These are phyloP conservation scores for Littorina saxatilis DNA, from an alignment of 1,140 invertebrate species.

Conservation along the genomic window DNA sequence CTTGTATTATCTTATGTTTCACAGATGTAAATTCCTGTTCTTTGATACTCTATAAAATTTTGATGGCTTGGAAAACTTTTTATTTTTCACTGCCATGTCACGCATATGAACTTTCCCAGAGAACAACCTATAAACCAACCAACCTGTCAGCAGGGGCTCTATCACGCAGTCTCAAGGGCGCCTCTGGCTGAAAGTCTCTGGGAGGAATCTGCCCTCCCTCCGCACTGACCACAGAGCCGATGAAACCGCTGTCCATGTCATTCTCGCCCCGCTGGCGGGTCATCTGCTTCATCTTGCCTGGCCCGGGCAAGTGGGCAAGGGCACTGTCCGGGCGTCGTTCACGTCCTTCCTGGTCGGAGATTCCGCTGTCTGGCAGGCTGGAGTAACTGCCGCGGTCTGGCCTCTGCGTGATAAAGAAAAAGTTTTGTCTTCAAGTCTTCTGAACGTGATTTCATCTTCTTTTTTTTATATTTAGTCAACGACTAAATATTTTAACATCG, in stretches of 20 bases:
- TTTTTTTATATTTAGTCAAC: too few species aligned
- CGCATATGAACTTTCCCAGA: too few species aligned
- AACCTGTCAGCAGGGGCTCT: constrained; percentile 35
- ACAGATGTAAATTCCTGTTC: too few species aligned
- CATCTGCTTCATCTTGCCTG: constrained; percentile 70
- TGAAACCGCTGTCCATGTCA: constrained; percentile 70
- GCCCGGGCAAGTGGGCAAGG: constrained; percentile 59
- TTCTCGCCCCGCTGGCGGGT: constrained; percentile 60
- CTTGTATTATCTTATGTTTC: too few species aligned
- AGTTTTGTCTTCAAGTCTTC: constrained; percentile 4
- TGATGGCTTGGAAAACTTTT: too few species aligned
- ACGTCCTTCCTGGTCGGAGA: constrained; percentile 61
- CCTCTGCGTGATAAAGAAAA: constrained; percentile 41
- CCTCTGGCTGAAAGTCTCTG: constrained; percentile 44
- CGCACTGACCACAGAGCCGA: constrained; percentile 69
- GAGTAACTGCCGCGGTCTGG: constrained; percentile 57
- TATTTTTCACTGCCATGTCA: too few species aligned
- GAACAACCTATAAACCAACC: too few species aligned
- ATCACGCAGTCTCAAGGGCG: constrained; percentile 51
- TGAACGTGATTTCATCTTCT: too few species aligned
- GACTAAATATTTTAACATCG: too few species aligned
- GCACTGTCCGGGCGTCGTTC: constrained; percentile 41
- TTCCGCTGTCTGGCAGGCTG: constrained; percentile 66
- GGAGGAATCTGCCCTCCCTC: constrained; percentile 56
- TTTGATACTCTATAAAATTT: too few species aligned